phyloP scores from a whole-genome alignment of 2,888 invertebrate genomes.

The Acleris emargana region DNA sequence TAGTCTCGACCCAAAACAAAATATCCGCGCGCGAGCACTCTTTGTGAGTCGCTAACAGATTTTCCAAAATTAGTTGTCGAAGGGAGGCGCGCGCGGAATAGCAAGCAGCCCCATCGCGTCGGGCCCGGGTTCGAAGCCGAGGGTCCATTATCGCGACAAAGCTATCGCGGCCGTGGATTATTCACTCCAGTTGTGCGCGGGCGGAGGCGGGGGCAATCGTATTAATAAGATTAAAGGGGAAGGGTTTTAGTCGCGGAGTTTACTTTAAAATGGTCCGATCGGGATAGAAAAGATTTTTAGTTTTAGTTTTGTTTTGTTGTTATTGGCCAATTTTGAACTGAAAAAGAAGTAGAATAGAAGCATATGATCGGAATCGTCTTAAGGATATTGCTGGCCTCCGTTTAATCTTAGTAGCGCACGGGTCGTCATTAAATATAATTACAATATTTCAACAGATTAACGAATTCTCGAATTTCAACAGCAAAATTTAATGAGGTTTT shows the following conservation, averaged over 20 bases:
- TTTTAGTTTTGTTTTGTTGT: too few relatives aligned
- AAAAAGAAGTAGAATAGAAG: too few relatives aligned
- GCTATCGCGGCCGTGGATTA: slow-evolving; percentile 37
- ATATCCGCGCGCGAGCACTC: slow-evolving; percentile 12
- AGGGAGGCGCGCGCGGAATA: slow-evolving; percentile 28
- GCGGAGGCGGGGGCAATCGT: slow-evolving; percentile 34
- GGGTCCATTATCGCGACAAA: slow-evolving; percentile 37
- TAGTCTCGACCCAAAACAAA: slow-evolving; percentile 13
- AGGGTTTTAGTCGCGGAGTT: slow-evolving; percentile 26
- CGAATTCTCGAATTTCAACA: too few relatives aligned
- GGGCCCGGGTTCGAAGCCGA: slow-evolving; percentile 27
- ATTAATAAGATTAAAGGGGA: slow-evolving; percentile 36
- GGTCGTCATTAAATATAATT: too few relatives aligned
- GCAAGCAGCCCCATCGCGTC: slow-evolving; percentile 32
- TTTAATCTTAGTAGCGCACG: too few relatives aligned
- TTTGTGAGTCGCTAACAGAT: slow-evolving; percentile 34
- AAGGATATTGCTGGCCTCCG: too few relatives aligned
- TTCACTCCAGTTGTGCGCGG: slow-evolving; percentile 34
- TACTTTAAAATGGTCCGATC: slow-evolving; percentile 24
- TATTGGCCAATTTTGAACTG: too few relatives aligned
- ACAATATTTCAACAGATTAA: too few relatives aligned
- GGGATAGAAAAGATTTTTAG: too few relatives aligned
- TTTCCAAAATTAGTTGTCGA: slow-evolving; percentile 30
- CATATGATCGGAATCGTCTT: too few relatives aligned
- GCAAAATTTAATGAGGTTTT: too few relatives aligned